These are phyloP conservation scores for Alcedo atthis DNA, from an alignment of 2,797 vertebrate genomes.

Conservation along the genomic window DNA sequence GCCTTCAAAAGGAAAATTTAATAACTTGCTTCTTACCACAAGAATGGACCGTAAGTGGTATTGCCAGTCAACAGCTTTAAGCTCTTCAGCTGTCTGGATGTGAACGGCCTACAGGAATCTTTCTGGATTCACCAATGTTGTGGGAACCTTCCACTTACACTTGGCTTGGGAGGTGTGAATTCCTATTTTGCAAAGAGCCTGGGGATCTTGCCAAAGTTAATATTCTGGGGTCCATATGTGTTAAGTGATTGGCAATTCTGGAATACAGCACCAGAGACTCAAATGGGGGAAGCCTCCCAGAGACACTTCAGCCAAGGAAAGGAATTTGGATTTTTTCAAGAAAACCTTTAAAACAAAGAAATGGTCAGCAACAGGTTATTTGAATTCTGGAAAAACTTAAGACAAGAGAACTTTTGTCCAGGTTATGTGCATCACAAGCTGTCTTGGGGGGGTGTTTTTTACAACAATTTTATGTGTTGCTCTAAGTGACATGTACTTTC, in stretches of 20 bases:
- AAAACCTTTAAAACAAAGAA: slow-evolving; percentile 13
- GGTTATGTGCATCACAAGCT: neutral
- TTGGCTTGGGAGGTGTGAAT: slow-evolving; percentile 62
- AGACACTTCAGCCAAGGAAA: neutral
- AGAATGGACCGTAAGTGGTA: slow-evolving; percentile 25
- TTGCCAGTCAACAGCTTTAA: slow-evolving; percentile 49
- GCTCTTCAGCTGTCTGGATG: slow-evolving; percentile 43
- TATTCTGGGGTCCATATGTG: slow-evolving; percentile 61
- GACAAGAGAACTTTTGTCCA: neutral
- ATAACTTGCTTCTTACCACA: slow-evolving; percentile 56
- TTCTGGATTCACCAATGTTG: slow-evolving; percentile 42
- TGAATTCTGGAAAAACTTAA: neutral
- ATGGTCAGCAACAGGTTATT: neutral
- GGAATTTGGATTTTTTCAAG: slow-evolving; percentile 29
- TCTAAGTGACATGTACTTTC: neutral
- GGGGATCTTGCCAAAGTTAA: slow-evolving; percentile 62
- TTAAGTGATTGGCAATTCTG: slow-evolving; percentile 28
- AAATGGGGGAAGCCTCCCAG: neutral
- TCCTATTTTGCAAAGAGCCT: slow-evolving; percentile 58
- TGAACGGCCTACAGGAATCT: slow-evolving; percentile 16
- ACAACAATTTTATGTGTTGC: neutral
- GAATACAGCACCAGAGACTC: neutral
- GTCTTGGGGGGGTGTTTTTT: neutral
- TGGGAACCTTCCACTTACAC: slow-evolving; percentile 55
- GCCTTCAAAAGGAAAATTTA: slow-evolving; percentile 69